Percentiles rank a stretch among this genome's conserved stretches.
phyloP scores from a whole-genome alignment of 2,113 vertebrate genomes.

The Xiphophorus couchianus region DNA sequence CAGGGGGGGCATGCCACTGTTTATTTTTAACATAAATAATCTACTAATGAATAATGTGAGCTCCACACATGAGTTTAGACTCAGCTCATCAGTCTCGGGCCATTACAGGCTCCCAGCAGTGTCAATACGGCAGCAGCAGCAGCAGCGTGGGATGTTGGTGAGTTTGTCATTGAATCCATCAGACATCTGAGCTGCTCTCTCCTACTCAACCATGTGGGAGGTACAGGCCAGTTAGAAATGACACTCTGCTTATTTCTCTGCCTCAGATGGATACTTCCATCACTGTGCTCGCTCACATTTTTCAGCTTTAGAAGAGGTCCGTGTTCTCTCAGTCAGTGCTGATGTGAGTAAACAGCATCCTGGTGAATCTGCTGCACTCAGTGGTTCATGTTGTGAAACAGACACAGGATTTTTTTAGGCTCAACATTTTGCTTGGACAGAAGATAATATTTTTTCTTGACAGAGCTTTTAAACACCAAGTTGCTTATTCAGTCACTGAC shows the following conservation, averaged over 20 bases:
- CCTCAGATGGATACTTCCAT: slow-evolving; percentile 17
- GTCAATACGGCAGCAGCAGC: slow-evolving; percentile 21
- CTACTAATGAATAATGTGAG: slow-evolving; percentile 19
- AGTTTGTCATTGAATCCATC: slow-evolving; percentile 58
- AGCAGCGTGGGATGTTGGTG: slow-evolving; percentile 41
- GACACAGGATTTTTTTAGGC: not conserved
- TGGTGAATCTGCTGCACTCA: not conserved
- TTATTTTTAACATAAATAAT: slow-evolving; percentile 9
- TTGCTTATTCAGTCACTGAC: too few species aligned
- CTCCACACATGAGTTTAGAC: slow-evolving; percentile 14
- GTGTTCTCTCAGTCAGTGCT: slow-evolving; percentile 6
- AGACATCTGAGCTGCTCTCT: slow-evolving; percentile 50
- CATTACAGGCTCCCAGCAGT: slow-evolving; percentile 1
- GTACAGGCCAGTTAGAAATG: slow-evolving; percentile 42
- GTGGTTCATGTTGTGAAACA: slow-evolving; percentile 3
- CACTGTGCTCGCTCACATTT: slow-evolving; percentile 19
- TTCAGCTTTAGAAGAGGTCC: slow-evolving; percentile 2
- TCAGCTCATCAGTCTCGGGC: slow-evolving; percentile 37
- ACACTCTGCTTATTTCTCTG: slow-evolving; percentile 40
- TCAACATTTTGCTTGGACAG: not conserved
- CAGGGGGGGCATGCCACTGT: not conserved
- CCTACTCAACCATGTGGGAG: slow-evolving; percentile 47
- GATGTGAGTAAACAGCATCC: not conserved
- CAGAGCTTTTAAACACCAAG: too few species aligned
- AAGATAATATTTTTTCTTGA: not conserved